These are phyloP conservation scores for Litoditis marina DNA, from an alignment of 2,888 invertebrate species.

Conservation along the genomic window DNA sequence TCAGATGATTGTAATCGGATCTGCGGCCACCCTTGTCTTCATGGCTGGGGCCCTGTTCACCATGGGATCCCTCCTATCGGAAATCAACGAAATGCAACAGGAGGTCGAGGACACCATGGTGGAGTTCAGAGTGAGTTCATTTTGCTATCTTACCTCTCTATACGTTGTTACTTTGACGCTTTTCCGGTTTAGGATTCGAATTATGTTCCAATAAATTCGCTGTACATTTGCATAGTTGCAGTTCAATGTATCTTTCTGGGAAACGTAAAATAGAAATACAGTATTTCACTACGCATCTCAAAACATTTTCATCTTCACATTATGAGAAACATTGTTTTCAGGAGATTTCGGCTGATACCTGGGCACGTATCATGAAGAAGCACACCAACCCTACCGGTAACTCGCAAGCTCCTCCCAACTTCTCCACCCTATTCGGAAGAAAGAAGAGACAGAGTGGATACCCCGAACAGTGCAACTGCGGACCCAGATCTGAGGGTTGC, in stretches of 20 bases:
- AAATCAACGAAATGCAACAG: slow-evolving; percentile 30
- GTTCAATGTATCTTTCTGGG: too few species aligned
- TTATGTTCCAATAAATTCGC: too few species aligned
- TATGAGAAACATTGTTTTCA: too few species aligned
- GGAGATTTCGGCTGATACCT: slow-evolving; percentile 43
- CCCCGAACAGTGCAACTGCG: slow-evolving; percentile 46
- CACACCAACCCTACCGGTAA: slow-evolving; percentile 40
- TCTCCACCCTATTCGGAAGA: slow-evolving; percentile 44
- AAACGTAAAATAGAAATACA: too few species aligned
- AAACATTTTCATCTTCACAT: too few species aligned
- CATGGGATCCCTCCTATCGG: slow-evolving; percentile 27
- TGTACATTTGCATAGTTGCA: too few species aligned
- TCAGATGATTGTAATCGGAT: slow-evolving; percentile 32
- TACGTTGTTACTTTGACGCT: too few species aligned
- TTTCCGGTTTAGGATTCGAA: too few species aligned
- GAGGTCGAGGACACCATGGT: slow-evolving; percentile 38
- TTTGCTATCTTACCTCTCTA: too few species aligned
- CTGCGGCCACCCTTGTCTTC: slow-evolving; percentile 28
- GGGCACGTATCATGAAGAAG: slow-evolving; percentile 39
- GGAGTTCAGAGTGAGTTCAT: slow-evolving; percentile 37
- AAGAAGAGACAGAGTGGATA: slow-evolving; percentile 37
- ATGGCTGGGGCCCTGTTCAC: slow-evolving; percentile 26
- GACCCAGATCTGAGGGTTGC: slow-evolving; percentile 41
- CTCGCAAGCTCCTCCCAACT: slow-evolving; percentile 36
- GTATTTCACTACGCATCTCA: too few species aligned